Evolutionary conservation across 2,797 vertebrate species (phyloP).

Genomic region (Smutsia temminckii): DNA sequence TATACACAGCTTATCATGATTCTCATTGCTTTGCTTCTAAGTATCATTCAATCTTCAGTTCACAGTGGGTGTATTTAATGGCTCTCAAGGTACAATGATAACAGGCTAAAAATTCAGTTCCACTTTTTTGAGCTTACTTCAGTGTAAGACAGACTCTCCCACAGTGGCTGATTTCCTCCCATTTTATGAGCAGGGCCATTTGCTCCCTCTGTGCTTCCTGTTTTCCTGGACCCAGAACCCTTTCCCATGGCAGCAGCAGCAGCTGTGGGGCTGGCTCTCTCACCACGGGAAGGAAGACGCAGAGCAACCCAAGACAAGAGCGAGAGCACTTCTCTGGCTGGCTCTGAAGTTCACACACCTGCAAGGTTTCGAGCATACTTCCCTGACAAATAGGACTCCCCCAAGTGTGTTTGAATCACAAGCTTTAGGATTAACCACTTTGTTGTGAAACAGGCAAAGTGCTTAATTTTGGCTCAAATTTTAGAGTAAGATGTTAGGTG

Average conservation of each 20-base stretch:
- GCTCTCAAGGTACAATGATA: neutral
- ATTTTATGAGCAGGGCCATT: neutral
- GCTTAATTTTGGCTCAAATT: neutral
- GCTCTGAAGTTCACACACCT: neutral
- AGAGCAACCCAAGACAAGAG: neutral
- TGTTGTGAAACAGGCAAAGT: neutral
- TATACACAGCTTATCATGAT: fast-evolving
- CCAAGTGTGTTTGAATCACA: neutral
- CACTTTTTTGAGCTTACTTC: neutral
- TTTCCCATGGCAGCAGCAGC: neutral
- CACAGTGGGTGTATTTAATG: neutral
- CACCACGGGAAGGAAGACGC: neutral
- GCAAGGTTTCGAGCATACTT: neutral
- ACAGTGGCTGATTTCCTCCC: slow-evolving; percentile 1
- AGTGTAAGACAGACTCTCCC: neutral
- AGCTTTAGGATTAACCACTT: neutral
- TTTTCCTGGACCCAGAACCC: neutral
- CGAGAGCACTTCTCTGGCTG: neutral
- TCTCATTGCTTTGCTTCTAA: neutral
- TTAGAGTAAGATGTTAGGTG: neutral
- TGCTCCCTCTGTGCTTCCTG: slow-evolving; percentile 1
- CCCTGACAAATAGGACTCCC: neutral
- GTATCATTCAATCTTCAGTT: neutral
- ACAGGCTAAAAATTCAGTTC: neutral
- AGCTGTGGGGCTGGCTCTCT: neutral